Evolutionary conservation across 2,888 invertebrate genomes (phyloP).

Genomic region (Entomobrya multifasciata): DNA sequence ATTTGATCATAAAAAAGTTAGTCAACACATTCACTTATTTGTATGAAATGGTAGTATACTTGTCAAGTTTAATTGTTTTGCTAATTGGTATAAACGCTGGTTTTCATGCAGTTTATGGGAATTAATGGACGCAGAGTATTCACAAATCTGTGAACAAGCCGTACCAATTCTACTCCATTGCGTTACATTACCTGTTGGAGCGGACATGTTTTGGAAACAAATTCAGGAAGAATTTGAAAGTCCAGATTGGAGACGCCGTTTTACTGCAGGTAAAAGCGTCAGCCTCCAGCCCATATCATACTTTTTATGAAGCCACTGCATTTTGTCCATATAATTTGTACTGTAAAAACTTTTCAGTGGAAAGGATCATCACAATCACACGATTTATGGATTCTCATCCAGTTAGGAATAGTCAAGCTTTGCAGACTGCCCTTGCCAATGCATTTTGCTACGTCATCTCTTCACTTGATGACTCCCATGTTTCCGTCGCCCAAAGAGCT

Average conservation of each 20-base stretch:
- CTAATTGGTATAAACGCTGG: no score
- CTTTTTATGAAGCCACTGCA: background rate
- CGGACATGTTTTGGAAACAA: conserved; percentile 97
- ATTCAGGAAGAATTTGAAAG: conserved; percentile 96
- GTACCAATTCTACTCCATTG: conserved; percentile 97
- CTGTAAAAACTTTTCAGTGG: conserved; percentile 86
- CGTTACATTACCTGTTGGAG: conserved; percentile 95
- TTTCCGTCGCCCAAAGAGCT: conserved; percentile 96
- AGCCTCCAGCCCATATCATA: no score
- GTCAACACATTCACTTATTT: background rate
- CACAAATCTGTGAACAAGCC: conserved; percentile 89
- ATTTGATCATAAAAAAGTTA: conserved; percentile 95
- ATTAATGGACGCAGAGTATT: conserved; percentile 92
- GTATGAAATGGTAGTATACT: background rate
- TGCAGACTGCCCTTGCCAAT: conserved; percentile 96
- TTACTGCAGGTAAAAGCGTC: conserved; percentile 87
- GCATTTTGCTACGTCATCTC: conserved; percentile 98
- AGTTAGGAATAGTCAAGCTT: conserved; percentile 88
- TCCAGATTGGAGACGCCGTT: conserved; percentile 93
- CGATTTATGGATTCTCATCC: conserved; percentile 95
- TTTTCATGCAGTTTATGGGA: conserved; percentile 90
- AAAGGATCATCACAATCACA: conserved; percentile 95
- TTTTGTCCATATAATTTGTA: background rate
- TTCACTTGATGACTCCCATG: conserved; percentile 96
- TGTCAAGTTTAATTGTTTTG: no score